phyloP scores from a whole-genome alignment of 2,888 invertebrate genomes.

The Elaeidobius kamerunicus region DNA sequence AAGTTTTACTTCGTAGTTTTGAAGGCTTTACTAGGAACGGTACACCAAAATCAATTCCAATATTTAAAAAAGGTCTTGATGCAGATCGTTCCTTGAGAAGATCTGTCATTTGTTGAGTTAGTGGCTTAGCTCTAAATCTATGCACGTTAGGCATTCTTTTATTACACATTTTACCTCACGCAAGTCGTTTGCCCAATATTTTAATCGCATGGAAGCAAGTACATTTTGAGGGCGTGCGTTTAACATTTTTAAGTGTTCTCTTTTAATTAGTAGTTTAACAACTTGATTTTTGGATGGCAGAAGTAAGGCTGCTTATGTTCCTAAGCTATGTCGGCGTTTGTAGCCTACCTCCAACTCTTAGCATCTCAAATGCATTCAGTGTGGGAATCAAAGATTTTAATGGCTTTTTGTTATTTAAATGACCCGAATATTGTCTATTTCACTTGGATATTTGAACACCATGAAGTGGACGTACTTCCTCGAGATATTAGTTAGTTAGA shows the following conservation, averaged over 20 bases:
- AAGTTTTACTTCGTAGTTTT: conserved; percentile 27
- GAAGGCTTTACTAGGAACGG: conserved; percentile 28
- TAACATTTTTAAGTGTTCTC: conserved; percentile 5
- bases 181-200: conserved; percentile 23
- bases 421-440: not conserved
- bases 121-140: conserved; percentile 7
- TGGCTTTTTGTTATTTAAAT: not conserved
- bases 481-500: conserved; percentile 1
- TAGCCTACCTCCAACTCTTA: conserved; percentile 22
- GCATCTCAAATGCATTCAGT: conserved; percentile 1
- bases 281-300: conserved; percentile 15
- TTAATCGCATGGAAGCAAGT: conserved; percentile 5
- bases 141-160: conserved; percentile 6
- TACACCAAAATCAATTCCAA: conserved; percentile 32
- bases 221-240: not conserved
- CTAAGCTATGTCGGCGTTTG: conserved; percentile 11
- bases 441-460: not conserved
- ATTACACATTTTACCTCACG: conserved; percentile 10
- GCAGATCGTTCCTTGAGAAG: conserved; percentile 6
- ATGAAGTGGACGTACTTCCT: not conserved
- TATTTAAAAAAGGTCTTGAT: conserved; percentile 8
- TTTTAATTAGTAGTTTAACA: conserved; percentile 9
- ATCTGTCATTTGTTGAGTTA: conserved; percentile 3
- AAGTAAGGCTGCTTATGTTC: conserved; percentile 15
- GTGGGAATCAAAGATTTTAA: not conserved